Conservation (phyloP, 2,113 vertebrate genomes). For the Trematocara marginatum region DNA sequence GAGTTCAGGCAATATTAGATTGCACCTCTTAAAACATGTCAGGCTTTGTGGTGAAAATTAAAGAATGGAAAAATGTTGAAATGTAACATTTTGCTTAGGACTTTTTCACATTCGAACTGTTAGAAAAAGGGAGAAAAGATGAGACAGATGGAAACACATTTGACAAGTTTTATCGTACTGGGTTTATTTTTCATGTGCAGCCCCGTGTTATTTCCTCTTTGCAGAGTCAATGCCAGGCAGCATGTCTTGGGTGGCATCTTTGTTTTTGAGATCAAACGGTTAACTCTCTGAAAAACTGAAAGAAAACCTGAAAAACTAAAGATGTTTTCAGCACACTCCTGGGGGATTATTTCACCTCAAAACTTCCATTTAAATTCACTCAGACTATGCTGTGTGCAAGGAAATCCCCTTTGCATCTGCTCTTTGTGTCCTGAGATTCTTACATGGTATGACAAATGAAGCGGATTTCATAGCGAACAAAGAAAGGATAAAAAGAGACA, state of each 20-base stretch:
- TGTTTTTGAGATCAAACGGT: background rate
- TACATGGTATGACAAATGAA: conserved; percentile 53
- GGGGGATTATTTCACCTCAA: background rate
- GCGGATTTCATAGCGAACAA: conserved; percentile 30
- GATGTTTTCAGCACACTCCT: background rate
- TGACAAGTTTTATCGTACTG: conserved; percentile 37
- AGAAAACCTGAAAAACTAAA: conserved; percentile 27
- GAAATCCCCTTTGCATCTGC: background rate
- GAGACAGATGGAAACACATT: conserved; percentile 44
- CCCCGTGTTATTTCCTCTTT: conserved; percentile 13
- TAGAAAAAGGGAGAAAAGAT: conserved; percentile 34
- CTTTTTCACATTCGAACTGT: conserved; percentile 51
- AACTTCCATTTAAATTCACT: conserved; percentile 19
- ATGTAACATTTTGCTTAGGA: conserved; percentile 66
- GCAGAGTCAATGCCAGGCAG: background rate
- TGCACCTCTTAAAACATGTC: conserved; percentile 81
- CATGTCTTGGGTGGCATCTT: conserved; percentile 30
- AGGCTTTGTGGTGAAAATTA: conserved; percentile 77
- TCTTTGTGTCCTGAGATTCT: conserved; percentile 24
- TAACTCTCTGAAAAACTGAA: background rate
- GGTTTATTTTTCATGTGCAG: conserved; percentile 46
- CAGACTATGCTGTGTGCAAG: background rate
- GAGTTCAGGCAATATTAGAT: conserved; percentile 80
- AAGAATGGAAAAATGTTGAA: conserved; percentile 78
- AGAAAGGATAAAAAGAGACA: conserved; percentile 53